Evolutionary conservation across 2,797 vertebrate species (phyloP), one percentile per base, ranked within the genome.

Genomic region (Helostoma temminkii): DNA sequence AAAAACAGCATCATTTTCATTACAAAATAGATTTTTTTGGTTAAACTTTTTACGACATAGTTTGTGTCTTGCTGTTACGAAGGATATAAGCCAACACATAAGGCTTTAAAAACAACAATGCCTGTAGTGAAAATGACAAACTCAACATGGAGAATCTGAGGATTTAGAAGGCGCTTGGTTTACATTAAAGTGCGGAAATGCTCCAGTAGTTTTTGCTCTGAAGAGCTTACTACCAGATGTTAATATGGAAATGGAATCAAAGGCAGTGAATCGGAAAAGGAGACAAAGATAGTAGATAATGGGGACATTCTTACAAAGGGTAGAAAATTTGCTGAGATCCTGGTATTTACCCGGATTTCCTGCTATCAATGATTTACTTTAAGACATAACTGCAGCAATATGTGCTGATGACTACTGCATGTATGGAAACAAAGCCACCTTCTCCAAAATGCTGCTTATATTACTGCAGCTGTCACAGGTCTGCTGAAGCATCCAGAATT

Each of bases 181-280:
- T 42, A 24, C 39, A 36, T 41, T 61, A 72, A 78, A 73, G 76
- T 76, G 76, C 61, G 54, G 60, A 25, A 26, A 62, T 46, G 36
- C n/a, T 72, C 25, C 22, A 14, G 49, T 21, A 58, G 57, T 4
- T 15, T 34, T 52, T 25, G 36, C 24, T 53, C 15, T 63, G 19
- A 45, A 49, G 49, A 41, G 43, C 21, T 55, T 22, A 53, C 15
- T 54, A 28, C n/a, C 48, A 48, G 21, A 28, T 65, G 34, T 36
- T 21, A 28, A 19, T 3, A 30, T 63, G 22, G 21, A 67, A 37
- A 48, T 18, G 5, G 6, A 60, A 46, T 45, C 12, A 53, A 39
- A 16, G 8, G 49, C 26, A 21, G 10, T 6, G 26, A 37, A 41
- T 36, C 49, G 34, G 26, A 56, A 63, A 37, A 25, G 4, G 24